Percentiles rank a stretch among this genome's conserved stretches.
Conservation (phyloP, 2,113 vertebrate species). For the Saguinus imperator region DNA sequence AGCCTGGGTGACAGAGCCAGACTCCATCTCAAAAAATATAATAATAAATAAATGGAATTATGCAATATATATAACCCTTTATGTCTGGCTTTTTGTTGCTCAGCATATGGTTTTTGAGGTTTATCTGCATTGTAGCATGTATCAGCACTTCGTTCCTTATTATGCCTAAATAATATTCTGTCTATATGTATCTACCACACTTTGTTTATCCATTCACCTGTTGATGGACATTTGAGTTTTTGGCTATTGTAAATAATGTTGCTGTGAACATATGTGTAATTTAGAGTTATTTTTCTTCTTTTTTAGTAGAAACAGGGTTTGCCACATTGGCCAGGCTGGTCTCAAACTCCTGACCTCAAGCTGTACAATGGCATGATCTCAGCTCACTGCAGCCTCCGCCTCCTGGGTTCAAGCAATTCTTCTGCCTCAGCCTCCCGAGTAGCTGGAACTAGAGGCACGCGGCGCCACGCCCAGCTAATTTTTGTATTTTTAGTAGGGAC, state of each 20-base stretch:
- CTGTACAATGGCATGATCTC: too few species aligned
- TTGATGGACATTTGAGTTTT: neutral
- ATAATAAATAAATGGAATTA: neutral
- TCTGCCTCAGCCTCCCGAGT: too few species aligned
- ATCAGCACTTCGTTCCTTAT: neutral
- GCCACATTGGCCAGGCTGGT: too few species aligned
- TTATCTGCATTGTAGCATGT: neutral
- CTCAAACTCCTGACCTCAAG: too few species aligned
- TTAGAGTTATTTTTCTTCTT: neutral
- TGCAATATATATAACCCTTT: neutral
- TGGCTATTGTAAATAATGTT: neutral
- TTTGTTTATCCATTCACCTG: neutral
- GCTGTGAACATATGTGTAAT: neutral
- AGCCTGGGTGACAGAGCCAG: too few species aligned
- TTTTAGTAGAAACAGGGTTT: too few species aligned
- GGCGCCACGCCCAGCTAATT: too few species aligned
- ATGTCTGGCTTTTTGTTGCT: neutral
- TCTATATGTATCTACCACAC: neutral
- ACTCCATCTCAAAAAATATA: too few species aligned
- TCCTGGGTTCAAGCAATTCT: too few species aligned
- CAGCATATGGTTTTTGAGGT: neutral
- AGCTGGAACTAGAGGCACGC: too few species aligned
- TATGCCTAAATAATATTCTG: neutral
- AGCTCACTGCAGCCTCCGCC: too few species aligned
- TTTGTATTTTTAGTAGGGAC: too few species aligned